Evolutionary conservation across 37 sponge, comb jelly and placozoan species (phyloP).

Genomic region (Haliclona indistincta): DNA sequence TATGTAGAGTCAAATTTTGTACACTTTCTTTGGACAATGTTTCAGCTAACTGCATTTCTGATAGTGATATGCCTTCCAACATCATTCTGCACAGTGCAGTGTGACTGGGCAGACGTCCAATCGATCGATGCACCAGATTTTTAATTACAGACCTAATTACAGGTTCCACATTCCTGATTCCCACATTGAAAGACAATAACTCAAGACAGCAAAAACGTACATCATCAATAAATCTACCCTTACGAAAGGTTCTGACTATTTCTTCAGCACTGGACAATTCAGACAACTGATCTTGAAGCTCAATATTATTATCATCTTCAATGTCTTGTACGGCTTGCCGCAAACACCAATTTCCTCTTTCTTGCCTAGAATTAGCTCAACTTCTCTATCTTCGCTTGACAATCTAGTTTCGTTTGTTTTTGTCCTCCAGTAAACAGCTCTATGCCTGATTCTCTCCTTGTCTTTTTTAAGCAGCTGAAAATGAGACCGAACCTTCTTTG

Average conservation of each 20-base stretch:
- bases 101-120: constrained; percentile 23
- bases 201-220: constrained; percentile 22
- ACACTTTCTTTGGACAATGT: not conserved
- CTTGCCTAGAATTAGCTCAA: not conserved
- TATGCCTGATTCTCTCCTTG: not conserved
- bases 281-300: not conserved
- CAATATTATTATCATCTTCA: constrained; percentile 15
- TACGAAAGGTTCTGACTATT: constrained; percentile 17
- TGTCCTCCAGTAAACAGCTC: constrained; percentile 19
- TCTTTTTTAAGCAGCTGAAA: not conserved
- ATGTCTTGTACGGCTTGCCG: not conserved
- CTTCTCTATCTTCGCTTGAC: not conserved
- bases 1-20: not conserved
- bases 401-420: not conserved
- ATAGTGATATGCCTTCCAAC: constrained; percentile 7
- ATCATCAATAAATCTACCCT: constrained; percentile 34
- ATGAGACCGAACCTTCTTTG: not conserved
- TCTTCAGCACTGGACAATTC: not conserved
- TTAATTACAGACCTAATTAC: constrained; percentile 28
- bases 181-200: constrained; percentile 41
- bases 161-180: constrained; percentile 12
- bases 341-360: not conserved
- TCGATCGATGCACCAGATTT: constrained; percentile 12
- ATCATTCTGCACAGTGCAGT: constrained; percentile 11
- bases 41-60: constrained; percentile 20